Percentiles rank a stretch among this genome's conserved stretches.
Conservation (phyloP, 2,797 vertebrate species). For the Peromyscus attwateri region DNA sequence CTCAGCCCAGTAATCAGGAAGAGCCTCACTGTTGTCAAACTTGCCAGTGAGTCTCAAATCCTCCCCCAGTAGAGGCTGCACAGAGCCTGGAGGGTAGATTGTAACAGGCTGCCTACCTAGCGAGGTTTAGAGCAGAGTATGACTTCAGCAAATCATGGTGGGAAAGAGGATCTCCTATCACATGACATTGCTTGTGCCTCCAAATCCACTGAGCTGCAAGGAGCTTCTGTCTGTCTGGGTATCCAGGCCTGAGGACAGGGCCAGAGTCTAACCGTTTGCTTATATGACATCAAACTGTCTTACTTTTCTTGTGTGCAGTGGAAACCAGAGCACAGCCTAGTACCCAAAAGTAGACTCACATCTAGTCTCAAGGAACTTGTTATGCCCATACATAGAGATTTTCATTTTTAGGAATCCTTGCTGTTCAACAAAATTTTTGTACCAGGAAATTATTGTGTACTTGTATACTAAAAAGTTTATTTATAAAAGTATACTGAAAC, state of each 20-base stretch:
- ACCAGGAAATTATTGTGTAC: conserved; percentile 84
- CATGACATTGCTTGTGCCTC: background rate
- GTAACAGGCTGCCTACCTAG: background rate
- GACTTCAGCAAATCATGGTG: background rate
- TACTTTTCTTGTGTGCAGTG: conserved; percentile 57
- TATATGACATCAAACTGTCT: conserved; percentile 25
- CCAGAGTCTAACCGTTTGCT: background rate
- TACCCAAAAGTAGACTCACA: background rate
- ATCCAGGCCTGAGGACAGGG: background rate
- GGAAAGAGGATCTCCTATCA: background rate
- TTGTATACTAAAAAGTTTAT: conserved; percentile 81
- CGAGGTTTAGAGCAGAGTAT: background rate
- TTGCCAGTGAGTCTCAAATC: background rate
- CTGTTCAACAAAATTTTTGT: conserved; percentile 71
- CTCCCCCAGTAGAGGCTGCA: background rate
- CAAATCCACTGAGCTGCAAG: background rate
- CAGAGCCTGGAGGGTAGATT: background rate
- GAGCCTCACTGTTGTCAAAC: too few species aligned
- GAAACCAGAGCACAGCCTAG: background rate
- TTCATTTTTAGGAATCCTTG: conserved; percentile 87
- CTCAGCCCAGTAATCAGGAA: background rate
- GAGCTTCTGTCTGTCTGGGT: background rate
- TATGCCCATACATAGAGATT: background rate
- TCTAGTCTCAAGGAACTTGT: background rate
- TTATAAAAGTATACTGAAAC: background rate